Percentiles rank a stretch among this genome's conserved stretches.
These are phyloP conservation scores for Cerceris rybyensis DNA, from an alignment of 2,888 invertebrate species.

Conservation along the genomic window DNA sequence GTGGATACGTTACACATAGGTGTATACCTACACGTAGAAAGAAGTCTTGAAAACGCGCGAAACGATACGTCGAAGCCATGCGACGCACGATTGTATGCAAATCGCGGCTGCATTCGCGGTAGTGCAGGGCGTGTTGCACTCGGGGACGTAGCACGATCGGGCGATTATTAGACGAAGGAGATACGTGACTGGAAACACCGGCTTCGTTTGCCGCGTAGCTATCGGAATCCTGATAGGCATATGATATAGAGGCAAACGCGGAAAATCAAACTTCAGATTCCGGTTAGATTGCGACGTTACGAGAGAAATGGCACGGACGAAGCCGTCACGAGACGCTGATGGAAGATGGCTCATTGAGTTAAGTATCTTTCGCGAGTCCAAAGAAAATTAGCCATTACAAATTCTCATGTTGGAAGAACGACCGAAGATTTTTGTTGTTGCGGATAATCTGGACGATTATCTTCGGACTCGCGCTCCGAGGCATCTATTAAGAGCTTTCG, in stretches of 20 bases:
- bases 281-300: background rate
- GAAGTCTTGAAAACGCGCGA: conserved; percentile 61
- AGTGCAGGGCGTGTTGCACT: conserved; percentile 44
- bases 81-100: conserved; percentile 65
- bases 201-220: conserved; percentile 9
- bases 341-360: background rate
- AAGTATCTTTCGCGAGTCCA: background rate
- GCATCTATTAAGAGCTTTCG: background rate
- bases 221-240: conserved; percentile 44
- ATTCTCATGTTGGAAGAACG: background rate
- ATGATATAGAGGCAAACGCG: conserved; percentile 1
- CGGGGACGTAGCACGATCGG: conserved; percentile 43
- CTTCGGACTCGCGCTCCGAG: background rate
- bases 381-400: background rate
- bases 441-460: background rate
- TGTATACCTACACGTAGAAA: conserved; percentile 11
- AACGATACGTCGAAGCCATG: conserved; percentile 62
- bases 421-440: background rate
- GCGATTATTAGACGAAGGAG: conserved; percentile 60
- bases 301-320: background rate
- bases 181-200: conserved; percentile 56
- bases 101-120: conserved; percentile 50
- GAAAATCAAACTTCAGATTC: background rate
- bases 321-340: no score
- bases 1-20: background rate